These are phyloP conservation scores for Columba guinea DNA, from an alignment of 2,797 vertebrate species.

Conservation along the genomic window DNA sequence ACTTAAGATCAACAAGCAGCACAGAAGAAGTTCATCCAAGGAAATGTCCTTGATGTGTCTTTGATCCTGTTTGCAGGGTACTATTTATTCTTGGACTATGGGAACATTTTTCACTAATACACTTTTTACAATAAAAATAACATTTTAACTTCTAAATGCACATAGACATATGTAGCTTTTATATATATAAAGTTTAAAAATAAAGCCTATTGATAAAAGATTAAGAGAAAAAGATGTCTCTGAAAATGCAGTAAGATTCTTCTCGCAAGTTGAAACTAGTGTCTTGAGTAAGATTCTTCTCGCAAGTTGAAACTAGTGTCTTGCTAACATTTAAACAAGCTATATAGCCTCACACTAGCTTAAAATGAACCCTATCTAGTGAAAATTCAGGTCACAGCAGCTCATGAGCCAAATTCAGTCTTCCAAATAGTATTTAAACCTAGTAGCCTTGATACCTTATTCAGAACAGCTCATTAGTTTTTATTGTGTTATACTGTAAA, in stretches of 20 bases:
- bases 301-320: neutral
- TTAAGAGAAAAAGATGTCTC: neutral
- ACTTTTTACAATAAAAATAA: neutral
- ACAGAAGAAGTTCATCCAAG: conserved; percentile 32
- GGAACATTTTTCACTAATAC: neutral
- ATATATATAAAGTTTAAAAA: neutral
- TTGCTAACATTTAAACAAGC: neutral
- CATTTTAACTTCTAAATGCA: neutral
- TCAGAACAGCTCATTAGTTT: neutral
- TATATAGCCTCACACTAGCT: neutral
- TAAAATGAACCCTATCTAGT: neutral
- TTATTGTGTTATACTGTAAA: neutral
- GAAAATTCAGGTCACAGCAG: neutral
- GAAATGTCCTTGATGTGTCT: neutral
- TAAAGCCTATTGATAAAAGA: neutral
- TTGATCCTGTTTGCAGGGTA: neutral
- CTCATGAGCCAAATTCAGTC: neutral
- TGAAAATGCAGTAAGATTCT: neutral
- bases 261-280: neutral
- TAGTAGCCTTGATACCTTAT: neutral
- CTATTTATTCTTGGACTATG: neutral
- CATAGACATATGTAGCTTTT: neutral
- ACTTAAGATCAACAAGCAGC: neutral
- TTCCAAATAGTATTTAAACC: neutral
- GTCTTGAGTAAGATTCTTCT: neutral